Conservation (phyloP, 1,140 invertebrate genomes). For the Orius laevigatus region DNA sequence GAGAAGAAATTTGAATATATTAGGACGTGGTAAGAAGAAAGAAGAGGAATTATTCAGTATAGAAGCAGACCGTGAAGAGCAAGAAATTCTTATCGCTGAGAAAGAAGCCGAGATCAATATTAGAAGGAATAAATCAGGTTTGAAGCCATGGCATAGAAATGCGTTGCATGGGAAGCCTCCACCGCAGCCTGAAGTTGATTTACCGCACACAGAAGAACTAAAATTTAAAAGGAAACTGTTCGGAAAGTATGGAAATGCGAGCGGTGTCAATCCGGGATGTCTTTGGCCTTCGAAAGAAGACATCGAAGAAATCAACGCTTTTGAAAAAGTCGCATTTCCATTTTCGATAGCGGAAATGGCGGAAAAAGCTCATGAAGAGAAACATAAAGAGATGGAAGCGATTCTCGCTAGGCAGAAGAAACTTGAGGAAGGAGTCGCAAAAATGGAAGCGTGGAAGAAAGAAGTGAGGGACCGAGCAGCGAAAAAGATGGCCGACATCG, state of each 20-base stretch:
- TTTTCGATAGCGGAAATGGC: constrained; percentile 48
- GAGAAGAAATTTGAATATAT: too few species aligned
- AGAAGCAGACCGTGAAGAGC: constrained; percentile 1
- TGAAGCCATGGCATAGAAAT: constrained; percentile 34
- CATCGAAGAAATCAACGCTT: constrained; percentile 36
- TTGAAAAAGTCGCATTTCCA: constrained; percentile 41
- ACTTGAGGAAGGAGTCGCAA: constrained; percentile 40
- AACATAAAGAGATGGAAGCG: constrained; percentile 25
- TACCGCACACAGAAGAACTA: constrained; percentile 35
- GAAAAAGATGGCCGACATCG: constrained; percentile 41
- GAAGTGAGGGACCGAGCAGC: constrained; percentile 41
- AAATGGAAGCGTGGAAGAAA: constrained; percentile 44
- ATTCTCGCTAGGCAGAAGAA: constrained; percentile 30
- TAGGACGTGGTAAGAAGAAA: background rate
- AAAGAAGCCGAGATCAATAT: constrained; percentile 24
- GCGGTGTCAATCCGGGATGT: constrained; percentile 27
- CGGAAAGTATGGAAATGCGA: constrained; percentile 37
- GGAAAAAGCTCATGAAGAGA: constrained; percentile 22
- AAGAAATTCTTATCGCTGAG: constrained; percentile 1
- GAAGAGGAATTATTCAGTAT: constrained; percentile 1
- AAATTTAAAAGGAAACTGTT: constrained; percentile 37
- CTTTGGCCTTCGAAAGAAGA: constrained; percentile 41
- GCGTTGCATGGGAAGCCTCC: constrained; percentile 33
- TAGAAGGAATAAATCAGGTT: constrained; percentile 40
- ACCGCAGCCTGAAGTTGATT: constrained; percentile 27